Conservation (phyloP, 2,888 invertebrate genomes). For the Gortyna flavago region DNA sequence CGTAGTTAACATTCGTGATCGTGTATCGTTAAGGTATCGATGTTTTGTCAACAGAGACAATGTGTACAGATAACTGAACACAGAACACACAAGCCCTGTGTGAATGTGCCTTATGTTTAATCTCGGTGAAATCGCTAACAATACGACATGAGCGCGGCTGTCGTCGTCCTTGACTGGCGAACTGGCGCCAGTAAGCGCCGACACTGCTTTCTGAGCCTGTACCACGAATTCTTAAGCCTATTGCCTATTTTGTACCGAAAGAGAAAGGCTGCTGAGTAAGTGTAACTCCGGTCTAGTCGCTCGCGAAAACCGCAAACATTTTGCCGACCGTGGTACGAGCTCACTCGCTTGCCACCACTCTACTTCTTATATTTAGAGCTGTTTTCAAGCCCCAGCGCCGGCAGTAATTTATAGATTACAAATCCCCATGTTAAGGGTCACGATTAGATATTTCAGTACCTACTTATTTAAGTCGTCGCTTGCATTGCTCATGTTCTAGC, state of each 20-base stretch:
- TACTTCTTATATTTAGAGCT: conserved; percentile 72
- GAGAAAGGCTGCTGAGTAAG: conserved; percentile 66
- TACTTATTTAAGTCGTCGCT: conserved; percentile 57
- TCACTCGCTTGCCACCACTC: conserved; percentile 55
- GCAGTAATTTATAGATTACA: conserved; percentile 74
- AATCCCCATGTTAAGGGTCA: conserved; percentile 75
- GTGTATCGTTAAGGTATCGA: conserved; percentile 36
- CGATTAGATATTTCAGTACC: conserved; percentile 68
- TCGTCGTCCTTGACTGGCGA: conserved; percentile 82
- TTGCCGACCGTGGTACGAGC: conserved; percentile 59
- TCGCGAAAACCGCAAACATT: conserved; percentile 62
- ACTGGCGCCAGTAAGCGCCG: conserved; percentile 78
- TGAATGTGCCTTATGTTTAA: conserved; percentile 51
- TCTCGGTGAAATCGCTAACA: conserved; percentile 68
- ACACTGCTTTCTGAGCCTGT: conserved; percentile 58
- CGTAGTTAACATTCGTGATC: conserved; percentile 51
- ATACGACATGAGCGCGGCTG: conserved; percentile 70
- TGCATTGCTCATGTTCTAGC: conserved; percentile 8
- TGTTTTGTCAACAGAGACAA: conserved; percentile 58
- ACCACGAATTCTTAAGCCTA: conserved; percentile 69
- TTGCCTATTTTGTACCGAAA: conserved; percentile 74
- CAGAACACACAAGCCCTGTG: conserved; percentile 9
- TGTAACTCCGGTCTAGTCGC: conserved; percentile 67
- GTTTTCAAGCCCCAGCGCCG: conserved; percentile 67
- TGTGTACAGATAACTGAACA: conserved; percentile 24